These are phyloP conservation scores for Spea bombifrons DNA, from an alignment of 2,113 vertebrate species.

Conservation along the genomic window DNA sequence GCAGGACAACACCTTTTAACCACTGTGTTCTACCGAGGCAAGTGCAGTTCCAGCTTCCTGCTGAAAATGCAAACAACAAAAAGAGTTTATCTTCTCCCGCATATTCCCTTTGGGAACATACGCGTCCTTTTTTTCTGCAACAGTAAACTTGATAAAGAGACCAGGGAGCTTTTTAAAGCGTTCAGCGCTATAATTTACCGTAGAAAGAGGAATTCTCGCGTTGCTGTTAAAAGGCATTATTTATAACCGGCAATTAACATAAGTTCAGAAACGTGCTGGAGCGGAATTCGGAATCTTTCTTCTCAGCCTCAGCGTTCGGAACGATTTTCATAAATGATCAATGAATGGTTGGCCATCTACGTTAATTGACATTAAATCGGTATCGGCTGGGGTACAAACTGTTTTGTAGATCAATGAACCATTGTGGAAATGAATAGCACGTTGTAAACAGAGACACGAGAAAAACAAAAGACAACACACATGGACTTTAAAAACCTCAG, in stretches of 20 bases:
- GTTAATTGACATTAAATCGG: not conserved
- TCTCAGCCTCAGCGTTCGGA: not conserved
- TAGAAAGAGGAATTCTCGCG: not conserved
- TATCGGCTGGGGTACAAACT: not conserved
- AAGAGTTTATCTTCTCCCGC: not conserved
- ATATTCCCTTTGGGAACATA: not conserved
- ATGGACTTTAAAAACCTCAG: not conserved
- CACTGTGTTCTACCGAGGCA: not conserved
- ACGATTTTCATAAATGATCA: not conserved
- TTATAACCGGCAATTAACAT: not conserved
- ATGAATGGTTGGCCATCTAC: not conserved
- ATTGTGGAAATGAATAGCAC: not conserved
- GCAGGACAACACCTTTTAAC: not conserved
- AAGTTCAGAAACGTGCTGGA: not conserved
- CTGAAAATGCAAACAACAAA: slow-evolving; percentile 1
- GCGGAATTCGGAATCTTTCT: not conserved
- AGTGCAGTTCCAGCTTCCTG: not conserved
- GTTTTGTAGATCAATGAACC: not conserved
- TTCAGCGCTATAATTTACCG: not conserved
- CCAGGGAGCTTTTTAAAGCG: not conserved
- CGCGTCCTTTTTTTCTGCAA: not conserved
- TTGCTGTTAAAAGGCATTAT: not conserved
- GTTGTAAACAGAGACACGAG: not conserved
- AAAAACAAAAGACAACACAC: not conserved
- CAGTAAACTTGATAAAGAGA: slow-evolving; percentile 16